These are phyloP conservation scores for Dendroctonus valens DNA, from an alignment of 1,140 invertebrate species.

Conservation along the genomic window DNA sequence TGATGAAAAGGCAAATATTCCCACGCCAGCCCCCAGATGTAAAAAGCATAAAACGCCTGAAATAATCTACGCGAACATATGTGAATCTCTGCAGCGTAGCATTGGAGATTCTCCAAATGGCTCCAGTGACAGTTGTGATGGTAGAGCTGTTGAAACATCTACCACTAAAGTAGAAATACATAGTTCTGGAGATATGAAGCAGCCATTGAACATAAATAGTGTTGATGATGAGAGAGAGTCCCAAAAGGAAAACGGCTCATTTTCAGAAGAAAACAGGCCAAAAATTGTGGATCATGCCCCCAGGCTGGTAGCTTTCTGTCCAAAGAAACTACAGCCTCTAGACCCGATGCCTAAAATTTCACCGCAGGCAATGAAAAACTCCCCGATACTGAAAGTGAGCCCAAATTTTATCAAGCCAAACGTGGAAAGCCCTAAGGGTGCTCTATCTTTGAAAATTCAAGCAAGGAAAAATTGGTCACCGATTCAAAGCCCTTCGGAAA, in stretches of 20 bases:
- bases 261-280: neutral
- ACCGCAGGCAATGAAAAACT: constrained; percentile 39
- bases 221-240: neutral
- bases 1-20: constrained; percentile 31
- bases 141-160: constrained; percentile 25
- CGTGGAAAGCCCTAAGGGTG: constrained; percentile 46
- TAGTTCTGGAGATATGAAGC: neutral
- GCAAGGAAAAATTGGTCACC: constrained; percentile 43
- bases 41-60: constrained; percentile 41
- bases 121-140: constrained; percentile 35
- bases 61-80: constrained; percentile 43
- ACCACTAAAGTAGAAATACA: constrained; percentile 42
- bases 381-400: constrained; percentile 41
- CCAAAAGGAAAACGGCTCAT: neutral
- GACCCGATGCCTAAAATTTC: constrained; percentile 27
- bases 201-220: too few species aligned
- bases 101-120: constrained; percentile 24
- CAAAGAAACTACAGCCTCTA: constrained; percentile 20
- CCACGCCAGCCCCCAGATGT: constrained; percentile 46
- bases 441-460: constrained; percentile 46
- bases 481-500: constrained; percentile 28
- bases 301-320: constrained; percentile 35
- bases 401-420: constrained; percentile 45
- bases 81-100: constrained; percentile 29
- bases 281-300: constrained; percentile 26